These are phyloP conservation scores for Acrocephalus arundinaceus DNA, from an alignment of 2,113 vertebrate genomes.

Conservation along the genomic window DNA sequence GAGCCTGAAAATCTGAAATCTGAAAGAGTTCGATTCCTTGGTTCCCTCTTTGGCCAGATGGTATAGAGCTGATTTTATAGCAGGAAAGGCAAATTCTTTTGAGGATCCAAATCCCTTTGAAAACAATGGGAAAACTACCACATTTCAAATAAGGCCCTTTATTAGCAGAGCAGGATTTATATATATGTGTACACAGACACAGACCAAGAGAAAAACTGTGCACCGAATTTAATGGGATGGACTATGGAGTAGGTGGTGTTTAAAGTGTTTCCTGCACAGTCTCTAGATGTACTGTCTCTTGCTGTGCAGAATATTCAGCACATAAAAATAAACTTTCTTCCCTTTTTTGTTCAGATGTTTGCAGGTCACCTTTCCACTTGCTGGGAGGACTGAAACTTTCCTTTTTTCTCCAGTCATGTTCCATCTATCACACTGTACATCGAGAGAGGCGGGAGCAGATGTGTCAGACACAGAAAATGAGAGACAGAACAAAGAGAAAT, in stretches of 20 bases:
- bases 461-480: conserved; percentile 56
- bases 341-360: conserved; percentile 6
- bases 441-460: not conserved
- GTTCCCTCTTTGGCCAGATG: not conserved
- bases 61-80: not conserved
- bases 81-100: not conserved
- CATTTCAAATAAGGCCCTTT: not conserved
- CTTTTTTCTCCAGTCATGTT: conserved; percentile 7
- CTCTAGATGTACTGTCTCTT: not conserved
- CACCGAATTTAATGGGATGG: not conserved
- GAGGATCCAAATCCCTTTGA: not conserved
- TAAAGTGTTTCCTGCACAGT: not conserved
- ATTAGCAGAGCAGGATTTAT: not conserved
- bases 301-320: not conserved
- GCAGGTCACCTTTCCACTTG: conserved; percentile 56
- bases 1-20: not conserved
- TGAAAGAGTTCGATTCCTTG: not conserved
- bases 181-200: not conserved
- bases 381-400: conserved; percentile 13
- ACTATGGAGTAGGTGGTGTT: not conserved
- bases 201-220: not conserved
- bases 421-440: conserved; percentile 44
- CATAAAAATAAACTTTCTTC: conserved; percentile 10
- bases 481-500: conserved; percentile 59
- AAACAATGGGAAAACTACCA: not conserved